Base-by-base conservation (phyloP, 2,888 invertebrate genomes). In the Teleogryllus oceanicus region DNA sequence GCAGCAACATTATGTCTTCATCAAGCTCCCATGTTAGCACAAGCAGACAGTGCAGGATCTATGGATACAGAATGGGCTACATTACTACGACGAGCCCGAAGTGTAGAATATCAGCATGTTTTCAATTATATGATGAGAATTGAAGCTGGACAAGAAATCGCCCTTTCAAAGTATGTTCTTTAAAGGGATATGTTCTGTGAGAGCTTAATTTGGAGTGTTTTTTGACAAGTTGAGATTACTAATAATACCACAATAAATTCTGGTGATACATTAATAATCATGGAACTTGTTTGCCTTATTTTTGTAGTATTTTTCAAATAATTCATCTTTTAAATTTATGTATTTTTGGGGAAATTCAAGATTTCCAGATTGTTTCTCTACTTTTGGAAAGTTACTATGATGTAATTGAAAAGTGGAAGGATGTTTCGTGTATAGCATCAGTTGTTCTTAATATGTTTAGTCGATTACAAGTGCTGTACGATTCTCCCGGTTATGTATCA, bases 1-100 rank as follows among this genome's bases (percentile, higher is more conserved):
- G 82, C 82, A 50, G 82, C 82, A 11, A 81, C 81, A 49, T 78
- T 82, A n/a, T 81, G 80, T 74, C 78, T 82, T 16, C 82, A 82
- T 75, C 82, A 82, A 76, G 82, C 80, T 10, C 80, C 82, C 21
- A 77, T 78, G 13, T 62, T 81, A 21, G 62, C 79, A 24, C 81
- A 81, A 74, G 49, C 75, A 24, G 80, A 81, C 24, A 49, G 37
- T 1, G 16, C 78, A 5, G 78, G 49, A 16, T n/a, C 80, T 13
- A 74, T 75, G 21, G 75, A 79, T n/a, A 78, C 79, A 62, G 75
- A 75, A 16, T 82, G 82, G 82, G 49, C 74, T 11, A 18, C 80
- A 13, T 77, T 82, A 18, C 62, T 82, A 21, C 81, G 81, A 74
- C 78, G 51, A n/a, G 81, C 81, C 18, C 20, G 80, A 49, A 51